Conservation (phyloP, 2,888 invertebrate species). For the Rhagonycha fulva region DNA sequence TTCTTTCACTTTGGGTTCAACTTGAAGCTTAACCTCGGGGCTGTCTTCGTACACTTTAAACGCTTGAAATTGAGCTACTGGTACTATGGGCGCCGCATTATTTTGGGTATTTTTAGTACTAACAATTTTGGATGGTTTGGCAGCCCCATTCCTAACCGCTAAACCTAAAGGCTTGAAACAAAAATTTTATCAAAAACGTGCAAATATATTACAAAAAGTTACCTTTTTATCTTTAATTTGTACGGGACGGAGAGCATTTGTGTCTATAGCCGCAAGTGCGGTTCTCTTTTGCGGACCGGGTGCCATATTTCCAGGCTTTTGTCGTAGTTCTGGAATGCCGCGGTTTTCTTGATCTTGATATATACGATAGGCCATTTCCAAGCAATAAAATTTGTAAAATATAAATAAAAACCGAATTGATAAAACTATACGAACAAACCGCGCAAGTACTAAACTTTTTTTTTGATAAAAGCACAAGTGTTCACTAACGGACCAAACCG, state of each 20-base stretch:
- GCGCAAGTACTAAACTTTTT: not conserved
- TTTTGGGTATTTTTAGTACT: conserved; percentile 35
- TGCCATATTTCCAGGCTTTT: conserved; percentile 59
- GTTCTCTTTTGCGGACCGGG: conserved; percentile 63
- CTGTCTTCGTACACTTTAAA: conserved; percentile 77
- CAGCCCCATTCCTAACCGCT: conserved; percentile 16
- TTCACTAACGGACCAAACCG: conserved; percentile 33
- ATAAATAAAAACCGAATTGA: not conserved
- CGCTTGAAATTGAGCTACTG: conserved; percentile 75
- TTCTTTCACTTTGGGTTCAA: conserved; percentile 41
- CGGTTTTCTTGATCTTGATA: conserved; percentile 80
- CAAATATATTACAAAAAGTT: conserved; percentile 8
- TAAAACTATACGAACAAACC: not conserved
- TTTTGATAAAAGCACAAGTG: not conserved
- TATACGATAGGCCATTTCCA: conserved; percentile 74
- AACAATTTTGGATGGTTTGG: conserved; percentile 17
- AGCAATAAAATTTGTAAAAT: conserved; percentile 18
- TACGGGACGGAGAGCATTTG: conserved; percentile 56
- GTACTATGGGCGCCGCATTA: conserved; percentile 53
- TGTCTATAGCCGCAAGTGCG: conserved; percentile 67
- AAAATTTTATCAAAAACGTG: not conserved
- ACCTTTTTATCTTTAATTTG: conserved; percentile 43
- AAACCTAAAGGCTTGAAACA: conserved; percentile 36
- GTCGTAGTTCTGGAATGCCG: conserved; percentile 50
- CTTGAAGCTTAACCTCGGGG: not conserved